Conservation (phyloP, 2,113 vertebrate species). For the Seriola dumerili region DNA sequence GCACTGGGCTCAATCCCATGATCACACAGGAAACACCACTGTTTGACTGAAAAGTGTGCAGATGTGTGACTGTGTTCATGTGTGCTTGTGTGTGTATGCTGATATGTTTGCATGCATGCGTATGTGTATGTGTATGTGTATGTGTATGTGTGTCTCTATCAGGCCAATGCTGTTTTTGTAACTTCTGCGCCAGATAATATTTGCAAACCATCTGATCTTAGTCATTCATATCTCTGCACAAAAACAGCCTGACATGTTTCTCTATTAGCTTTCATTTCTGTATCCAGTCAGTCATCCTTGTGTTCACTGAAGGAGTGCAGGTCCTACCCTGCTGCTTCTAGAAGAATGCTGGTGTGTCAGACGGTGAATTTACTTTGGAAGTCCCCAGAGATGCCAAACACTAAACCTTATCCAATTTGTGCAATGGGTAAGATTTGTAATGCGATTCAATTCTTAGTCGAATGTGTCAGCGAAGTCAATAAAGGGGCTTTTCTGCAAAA, state of each 20-base stretch:
- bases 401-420: slow-evolving; percentile 54
- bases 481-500: slow-evolving; percentile 48
- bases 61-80: background rate
- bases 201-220: slow-evolving; percentile 22
- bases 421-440: slow-evolving; percentile 51
- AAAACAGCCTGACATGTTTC: background rate
- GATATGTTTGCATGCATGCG: background rate
- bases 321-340: slow-evolving; percentile 34
- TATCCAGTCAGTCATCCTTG: background rate
- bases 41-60: slow-evolving; percentile 29
- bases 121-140: too few species aligned
- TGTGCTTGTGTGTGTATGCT: background rate
- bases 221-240: slow-evolving; percentile 9
- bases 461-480: slow-evolving; percentile 55
- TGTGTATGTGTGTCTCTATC: background rate
- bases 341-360: slow-evolving; percentile 55
- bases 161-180: background rate
- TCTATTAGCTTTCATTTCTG: slow-evolving; percentile 13
- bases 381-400: slow-evolving; percentile 50
- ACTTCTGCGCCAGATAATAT: background rate
- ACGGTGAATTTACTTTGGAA: slow-evolving; percentile 47
- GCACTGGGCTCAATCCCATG: slow-evolving; percentile 38
- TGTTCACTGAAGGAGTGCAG: slow-evolving; percentile 20
- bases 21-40: slow-evolving; percentile 41
- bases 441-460: slow-evolving; percentile 23